Evolutionary conservation across 2,888 invertebrate genomes (phyloP).

Genomic region (Lycocerus yunnanus): DNA sequence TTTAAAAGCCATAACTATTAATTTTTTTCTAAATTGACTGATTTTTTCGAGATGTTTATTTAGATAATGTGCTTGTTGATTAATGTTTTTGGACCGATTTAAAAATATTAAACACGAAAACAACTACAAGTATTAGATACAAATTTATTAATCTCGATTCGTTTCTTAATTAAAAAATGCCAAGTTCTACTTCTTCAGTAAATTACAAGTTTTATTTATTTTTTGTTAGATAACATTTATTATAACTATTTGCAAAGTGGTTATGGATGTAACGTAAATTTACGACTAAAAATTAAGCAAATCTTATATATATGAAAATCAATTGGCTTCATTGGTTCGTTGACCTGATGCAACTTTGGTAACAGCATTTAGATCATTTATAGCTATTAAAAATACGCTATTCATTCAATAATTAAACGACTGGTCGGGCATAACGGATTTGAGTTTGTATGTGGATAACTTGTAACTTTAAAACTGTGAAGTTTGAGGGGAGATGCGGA

Average conservation of each 20-base stretch:
- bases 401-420: conserved; percentile 34
- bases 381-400: conserved; percentile 21
- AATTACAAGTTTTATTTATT: neutral
- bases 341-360: conserved; percentile 10
- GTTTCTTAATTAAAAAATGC: neutral
- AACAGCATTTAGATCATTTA: conserved; percentile 19
- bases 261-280: conserved; percentile 1
- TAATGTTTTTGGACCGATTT: neutral
- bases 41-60: neutral
- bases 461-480: conserved; percentile 17
- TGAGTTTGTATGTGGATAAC: conserved; percentile 17
- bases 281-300: neutral
- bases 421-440: conserved; percentile 33
- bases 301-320: neutral
- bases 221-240: neutral
- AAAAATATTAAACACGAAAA: neutral
- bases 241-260: neutral
- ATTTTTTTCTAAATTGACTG: neutral
- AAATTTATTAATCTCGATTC: neutral
- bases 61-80: neutral
- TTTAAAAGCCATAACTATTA: neutral
- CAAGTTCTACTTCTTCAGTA: neutral
- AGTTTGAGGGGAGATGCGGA: conserved; percentile 33
- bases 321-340: conserved; percentile 7
- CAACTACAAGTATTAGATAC: neutral